Conservation (phyloP, 2,113 vertebrate genomes). For the Pampusana beccarii region DNA sequence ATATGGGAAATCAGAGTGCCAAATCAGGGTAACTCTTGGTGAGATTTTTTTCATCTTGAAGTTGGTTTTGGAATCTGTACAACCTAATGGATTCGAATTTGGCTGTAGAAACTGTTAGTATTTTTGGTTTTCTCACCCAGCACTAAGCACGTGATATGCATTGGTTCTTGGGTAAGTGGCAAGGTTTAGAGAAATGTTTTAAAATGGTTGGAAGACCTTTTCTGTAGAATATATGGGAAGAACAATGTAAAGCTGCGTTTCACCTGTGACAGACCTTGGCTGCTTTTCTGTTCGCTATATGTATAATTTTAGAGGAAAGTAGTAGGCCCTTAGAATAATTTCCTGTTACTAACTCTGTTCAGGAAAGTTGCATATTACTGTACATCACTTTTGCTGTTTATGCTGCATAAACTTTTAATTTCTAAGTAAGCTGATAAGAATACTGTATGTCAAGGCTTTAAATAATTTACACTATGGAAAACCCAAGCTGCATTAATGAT, state of each 20-base stretch:
- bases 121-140: too few relatives aligned
- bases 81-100: background rate
- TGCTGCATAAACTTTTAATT: background rate
- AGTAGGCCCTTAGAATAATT: background rate
- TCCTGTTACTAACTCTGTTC: background rate
- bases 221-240: background rate
- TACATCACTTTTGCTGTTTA: background rate
- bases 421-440: background rate
- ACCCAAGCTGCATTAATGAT: background rate
- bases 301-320: background rate
- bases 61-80: background rate
- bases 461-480: background rate
- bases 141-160: background rate
- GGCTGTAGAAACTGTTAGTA: too few relatives aligned
- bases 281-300: background rate
- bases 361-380: background rate
- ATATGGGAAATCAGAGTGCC: conserved; percentile 10
- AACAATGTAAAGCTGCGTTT: background rate
- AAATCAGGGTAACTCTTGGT: background rate
- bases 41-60: background rate
- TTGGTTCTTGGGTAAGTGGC: background rate
- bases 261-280: background rate
- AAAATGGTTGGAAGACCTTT: background rate
- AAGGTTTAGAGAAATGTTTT: background rate
- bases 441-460: background rate